These are phyloP conservation scores for Craniophora ligustri DNA, from an alignment of 2,888 invertebrate genomes.

Conservation along the genomic window DNA sequence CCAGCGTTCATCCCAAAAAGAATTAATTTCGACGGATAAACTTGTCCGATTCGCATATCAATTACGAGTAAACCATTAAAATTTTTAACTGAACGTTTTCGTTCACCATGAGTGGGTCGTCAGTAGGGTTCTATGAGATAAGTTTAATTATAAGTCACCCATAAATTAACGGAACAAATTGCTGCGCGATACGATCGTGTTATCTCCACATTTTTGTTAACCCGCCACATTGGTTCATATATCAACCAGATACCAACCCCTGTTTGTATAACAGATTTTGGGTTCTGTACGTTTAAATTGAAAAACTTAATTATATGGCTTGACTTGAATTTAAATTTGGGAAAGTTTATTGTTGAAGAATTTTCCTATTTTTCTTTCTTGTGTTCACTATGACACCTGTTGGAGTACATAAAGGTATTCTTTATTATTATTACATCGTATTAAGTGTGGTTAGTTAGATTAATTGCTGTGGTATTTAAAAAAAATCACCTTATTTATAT, in stretches of 20 bases:
- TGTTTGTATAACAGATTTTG: conserved; percentile 34
- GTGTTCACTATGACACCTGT: no score
- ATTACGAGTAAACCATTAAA: conserved; percentile 21
- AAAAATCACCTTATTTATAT: no score
- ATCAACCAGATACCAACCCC: conserved; percentile 67
- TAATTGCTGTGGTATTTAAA: no score
- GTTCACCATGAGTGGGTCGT: conserved; percentile 28
- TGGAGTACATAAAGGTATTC: no score
- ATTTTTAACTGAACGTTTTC: conserved; percentile 33
- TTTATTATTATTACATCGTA: no score
- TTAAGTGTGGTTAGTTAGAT: no score
- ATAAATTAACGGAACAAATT: conserved; percentile 78
- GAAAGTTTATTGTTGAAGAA: no score
- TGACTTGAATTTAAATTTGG: no score
- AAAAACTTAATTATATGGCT: conserved; percentile 11
- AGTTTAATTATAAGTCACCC: conserved; percentile 67
- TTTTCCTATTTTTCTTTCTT: no score
- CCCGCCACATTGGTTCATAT: conserved; percentile 63
- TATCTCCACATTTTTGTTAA: conserved; percentile 73
- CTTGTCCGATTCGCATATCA: conserved; percentile 25
- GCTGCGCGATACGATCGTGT: conserved; percentile 61
- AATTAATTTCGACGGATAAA: background rate
- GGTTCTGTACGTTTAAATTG: conserved; percentile 39
- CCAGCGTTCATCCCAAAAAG: no score
- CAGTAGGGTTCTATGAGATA: conserved; percentile 59